These are phyloP conservation scores for Catharus ustulatus DNA, from an alignment of 2,797 vertebrate species.

Conservation along the genomic window DNA sequence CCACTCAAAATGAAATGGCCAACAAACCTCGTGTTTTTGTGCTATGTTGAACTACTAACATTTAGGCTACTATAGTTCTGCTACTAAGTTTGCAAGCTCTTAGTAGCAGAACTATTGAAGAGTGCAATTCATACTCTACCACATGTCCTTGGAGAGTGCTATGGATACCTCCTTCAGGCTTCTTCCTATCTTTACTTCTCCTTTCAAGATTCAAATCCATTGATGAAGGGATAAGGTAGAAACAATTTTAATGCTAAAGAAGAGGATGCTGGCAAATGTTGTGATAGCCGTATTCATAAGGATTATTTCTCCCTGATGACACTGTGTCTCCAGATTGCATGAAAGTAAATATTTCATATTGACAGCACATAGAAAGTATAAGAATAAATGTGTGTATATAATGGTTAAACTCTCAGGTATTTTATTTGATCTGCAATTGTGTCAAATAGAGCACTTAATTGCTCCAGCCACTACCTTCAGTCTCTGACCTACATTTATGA, in stretches of 20 bases:
- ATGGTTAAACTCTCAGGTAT: not conserved
- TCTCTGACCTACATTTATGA: constrained; percentile 27
- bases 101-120: not conserved
- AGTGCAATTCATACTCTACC: not conserved
- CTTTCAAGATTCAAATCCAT: not conserved
- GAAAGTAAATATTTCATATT: constrained; percentile 10
- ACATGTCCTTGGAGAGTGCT: not conserved
- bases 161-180: not conserved
- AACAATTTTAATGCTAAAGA: not conserved
- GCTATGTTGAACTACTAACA: not conserved
- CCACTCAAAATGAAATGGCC: not conserved
- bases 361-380: not conserved
- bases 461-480: not conserved
- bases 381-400: not conserved
- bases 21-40: not conserved
- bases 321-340: not conserved
- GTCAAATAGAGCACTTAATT: not conserved
- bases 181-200: not conserved
- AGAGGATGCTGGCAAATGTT: not conserved
- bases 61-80: not conserved
- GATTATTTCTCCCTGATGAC: not conserved
- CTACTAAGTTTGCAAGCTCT: not conserved
- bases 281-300: not conserved
- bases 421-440: not conserved
- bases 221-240: not conserved